These are phyloP conservation scores for Orchesella flavescens DNA, from an alignment of 2,888 invertebrate genomes.

Conservation along the genomic window DNA sequence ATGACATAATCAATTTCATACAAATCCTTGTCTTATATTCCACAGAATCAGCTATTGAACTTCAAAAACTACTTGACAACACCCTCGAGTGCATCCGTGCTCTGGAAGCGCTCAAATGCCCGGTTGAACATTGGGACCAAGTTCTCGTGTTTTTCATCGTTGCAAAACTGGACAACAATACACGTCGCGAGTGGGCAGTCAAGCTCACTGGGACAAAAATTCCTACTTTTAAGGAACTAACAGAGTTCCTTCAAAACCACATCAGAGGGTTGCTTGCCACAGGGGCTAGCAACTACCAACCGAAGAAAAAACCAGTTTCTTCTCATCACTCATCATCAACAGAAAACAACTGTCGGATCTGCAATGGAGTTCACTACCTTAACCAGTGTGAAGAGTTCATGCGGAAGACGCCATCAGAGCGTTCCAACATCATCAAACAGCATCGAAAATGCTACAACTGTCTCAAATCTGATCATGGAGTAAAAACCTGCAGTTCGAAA, in stretches of 20 bases:
- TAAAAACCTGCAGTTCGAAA: not conserved
- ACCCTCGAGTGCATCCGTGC: not conserved
- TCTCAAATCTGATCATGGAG: not conserved
- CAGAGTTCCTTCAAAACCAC: not conserved
- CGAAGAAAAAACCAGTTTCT: not conserved
- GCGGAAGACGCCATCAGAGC: not conserved
- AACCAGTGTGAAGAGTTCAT: slow-evolving; percentile 6
- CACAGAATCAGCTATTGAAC: not conserved
- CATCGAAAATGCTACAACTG: slow-evolving; percentile 11
- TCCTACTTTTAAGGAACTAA: not conserved
- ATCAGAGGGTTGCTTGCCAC: slow-evolving; percentile 17
- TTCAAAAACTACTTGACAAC: slow-evolving; percentile 12
- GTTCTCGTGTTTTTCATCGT: not conserved
- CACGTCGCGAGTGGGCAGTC: slow-evolving; percentile 14
- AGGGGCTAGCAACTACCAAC: not conserved
- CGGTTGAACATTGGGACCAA: slow-evolving; percentile 4
- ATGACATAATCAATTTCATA: too few species aligned
- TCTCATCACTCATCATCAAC: not conserved
- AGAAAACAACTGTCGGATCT: not conserved
- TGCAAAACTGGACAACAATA: slow-evolving; percentile 16
- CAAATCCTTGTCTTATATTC: too few species aligned
- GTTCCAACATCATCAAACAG: not conserved
- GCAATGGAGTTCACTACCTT: not conserved
- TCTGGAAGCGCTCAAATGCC: not conserved
- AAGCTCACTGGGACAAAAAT: not conserved